These are phyloP conservation scores for Cheilosia soror DNA, from an alignment of 2,888 invertebrate genomes.

Conservation along the genomic window DNA sequence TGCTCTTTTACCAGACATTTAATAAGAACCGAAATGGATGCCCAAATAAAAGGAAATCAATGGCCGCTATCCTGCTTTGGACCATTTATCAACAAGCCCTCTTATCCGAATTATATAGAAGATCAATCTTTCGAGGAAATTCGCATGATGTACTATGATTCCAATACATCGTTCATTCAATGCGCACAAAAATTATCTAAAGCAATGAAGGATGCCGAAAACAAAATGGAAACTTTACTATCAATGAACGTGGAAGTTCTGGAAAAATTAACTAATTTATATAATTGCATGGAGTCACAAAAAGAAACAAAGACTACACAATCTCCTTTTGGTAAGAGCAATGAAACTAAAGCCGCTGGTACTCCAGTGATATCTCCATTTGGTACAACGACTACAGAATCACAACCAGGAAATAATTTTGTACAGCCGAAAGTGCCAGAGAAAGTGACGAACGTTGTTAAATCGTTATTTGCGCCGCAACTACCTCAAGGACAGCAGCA, in stretches of 20 bases:
- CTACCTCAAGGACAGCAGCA: too few species aligned
- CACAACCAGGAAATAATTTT: too few species aligned
- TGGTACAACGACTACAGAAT: too few species aligned
- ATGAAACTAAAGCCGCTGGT: too few species aligned
- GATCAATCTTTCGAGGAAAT: constrained; percentile 92
- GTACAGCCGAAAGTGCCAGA: too few species aligned
- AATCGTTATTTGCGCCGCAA: too few species aligned
- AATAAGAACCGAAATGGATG: constrained; percentile 85
- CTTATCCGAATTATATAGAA: constrained; percentile 89
- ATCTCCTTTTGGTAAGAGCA: background rate
- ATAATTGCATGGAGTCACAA: constrained; percentile 75
- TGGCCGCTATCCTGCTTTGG: constrained; percentile 92
- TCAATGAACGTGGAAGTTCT: constrained; percentile 80
- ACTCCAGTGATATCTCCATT: too few species aligned
- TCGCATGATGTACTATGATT: constrained; percentile 89
- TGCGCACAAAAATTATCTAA: constrained; percentile 86
- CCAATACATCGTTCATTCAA: constrained; percentile 87
- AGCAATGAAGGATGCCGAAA: constrained; percentile 84
- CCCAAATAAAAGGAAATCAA: constrained; percentile 88
- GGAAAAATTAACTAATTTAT: constrained; percentile 79
- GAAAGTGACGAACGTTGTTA: too few species aligned
- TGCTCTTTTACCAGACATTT: constrained; percentile 77
- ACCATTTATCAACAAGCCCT: constrained; percentile 89
- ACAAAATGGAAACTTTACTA: constrained; percentile 85
- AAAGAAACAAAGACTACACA: background rate